Conservation (phyloP, 2,888 invertebrate genomes). For the Callosobruchus maculatus region DNA sequence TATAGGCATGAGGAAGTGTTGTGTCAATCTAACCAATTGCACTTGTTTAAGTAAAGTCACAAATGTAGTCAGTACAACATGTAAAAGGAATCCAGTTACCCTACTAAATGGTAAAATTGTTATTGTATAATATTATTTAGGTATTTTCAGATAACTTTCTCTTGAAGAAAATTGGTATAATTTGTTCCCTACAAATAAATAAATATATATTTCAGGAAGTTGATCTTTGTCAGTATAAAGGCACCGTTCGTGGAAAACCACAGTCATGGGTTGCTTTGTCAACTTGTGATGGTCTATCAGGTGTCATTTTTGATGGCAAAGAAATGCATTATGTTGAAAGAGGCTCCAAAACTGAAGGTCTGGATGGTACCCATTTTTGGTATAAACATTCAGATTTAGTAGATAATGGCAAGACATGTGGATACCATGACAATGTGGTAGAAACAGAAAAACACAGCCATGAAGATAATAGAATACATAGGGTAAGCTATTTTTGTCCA, state of each 20-base stretch:
- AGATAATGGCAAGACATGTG: conserved; percentile 59
- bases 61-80: too few relatives aligned
- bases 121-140: too few relatives aligned
- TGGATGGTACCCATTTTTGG: conserved; percentile 54
- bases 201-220: conserved; percentile 60
- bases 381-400: conserved; percentile 62
- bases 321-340: conserved; percentile 71
- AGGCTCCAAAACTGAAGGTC: conserved; percentile 25
- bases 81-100: too few relatives aligned
- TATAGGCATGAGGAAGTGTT: too few relatives aligned
- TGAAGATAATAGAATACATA: conserved; percentile 55
- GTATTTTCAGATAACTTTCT: too few relatives aligned
- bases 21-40: too few relatives aligned
- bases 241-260: conserved; percentile 64
- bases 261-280: conserved; percentile 82
- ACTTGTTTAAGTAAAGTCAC: too few relatives aligned
- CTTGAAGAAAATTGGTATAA: too few relatives aligned
- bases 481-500: conserved; percentile 54
- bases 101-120: too few relatives aligned
- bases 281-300: conserved; percentile 70
- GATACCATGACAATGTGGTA: conserved; percentile 45
- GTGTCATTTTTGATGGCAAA: conserved; percentile 75
- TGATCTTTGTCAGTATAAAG: conserved; percentile 74
- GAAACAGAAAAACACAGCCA: conserved; percentile 42
- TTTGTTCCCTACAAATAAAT: too few relatives aligned